Evolutionary conservation across 2,888 invertebrate genomes (phyloP).

Genomic region (Helicoverpa assulta): DNA sequence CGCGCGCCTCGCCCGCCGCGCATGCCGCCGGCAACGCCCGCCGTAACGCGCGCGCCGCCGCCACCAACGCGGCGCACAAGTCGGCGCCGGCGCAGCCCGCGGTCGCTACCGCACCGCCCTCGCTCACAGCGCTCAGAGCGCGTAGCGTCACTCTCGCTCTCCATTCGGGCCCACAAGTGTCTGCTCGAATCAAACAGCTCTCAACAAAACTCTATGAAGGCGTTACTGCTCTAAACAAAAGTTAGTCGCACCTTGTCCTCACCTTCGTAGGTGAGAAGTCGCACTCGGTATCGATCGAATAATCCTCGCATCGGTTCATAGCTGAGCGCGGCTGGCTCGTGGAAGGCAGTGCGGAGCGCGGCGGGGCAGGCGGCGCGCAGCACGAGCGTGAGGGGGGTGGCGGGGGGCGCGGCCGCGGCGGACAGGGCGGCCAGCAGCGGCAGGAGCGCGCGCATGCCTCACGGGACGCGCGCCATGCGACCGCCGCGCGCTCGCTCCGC

Average conservation of each 20-base stretch:
- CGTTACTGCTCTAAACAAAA: neutral
- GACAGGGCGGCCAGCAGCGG: conserved; percentile 67
- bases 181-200: conserved; percentile 58
- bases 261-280: conserved; percentile 69
- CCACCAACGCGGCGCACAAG: conserved; percentile 68
- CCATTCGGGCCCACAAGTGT: conserved; percentile 78
- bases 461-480: conserved; percentile 64
- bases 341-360: conserved; percentile 61
- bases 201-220: too few relatives aligned
- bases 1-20: conserved; percentile 64
- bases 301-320: conserved; percentile 51
- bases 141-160: conserved; percentile 67
- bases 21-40: conserved; percentile 62
- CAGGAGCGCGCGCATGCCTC: conserved; percentile 75
- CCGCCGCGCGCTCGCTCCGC: conserved; percentile 64
- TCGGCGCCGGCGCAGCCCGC: conserved; percentile 69
- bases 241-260: conserved; percentile 30
- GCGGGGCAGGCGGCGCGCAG: conserved; percentile 74
- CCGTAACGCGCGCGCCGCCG: conserved; percentile 65
- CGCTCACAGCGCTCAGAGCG: conserved; percentile 69
- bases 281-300: conserved; percentile 30
- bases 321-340: conserved; percentile 48
- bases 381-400: conserved; percentile 62
- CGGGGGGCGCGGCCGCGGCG: conserved; percentile 47
- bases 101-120: conserved; percentile 63